phyloP scores from a whole-genome alignment of 1,140 invertebrate species.

The Mylabris phalerata region DNA sequence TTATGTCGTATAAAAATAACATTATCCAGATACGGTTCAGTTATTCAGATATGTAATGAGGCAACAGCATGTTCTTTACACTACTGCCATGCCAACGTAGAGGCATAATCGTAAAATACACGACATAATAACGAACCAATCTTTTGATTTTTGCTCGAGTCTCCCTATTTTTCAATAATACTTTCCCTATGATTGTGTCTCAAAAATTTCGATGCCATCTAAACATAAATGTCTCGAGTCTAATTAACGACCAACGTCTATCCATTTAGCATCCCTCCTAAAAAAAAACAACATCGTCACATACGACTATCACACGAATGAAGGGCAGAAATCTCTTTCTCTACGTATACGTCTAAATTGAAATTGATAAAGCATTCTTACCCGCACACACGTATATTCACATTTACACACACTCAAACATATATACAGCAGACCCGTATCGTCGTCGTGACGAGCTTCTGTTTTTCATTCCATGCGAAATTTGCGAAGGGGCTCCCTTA shows the following conservation, averaged over 20 bases:
- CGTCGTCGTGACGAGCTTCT: conserved; percentile 10
- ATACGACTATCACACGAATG: background rate
- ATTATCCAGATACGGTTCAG: conserved; percentile 34
- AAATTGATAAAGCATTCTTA: conserved; percentile 25
- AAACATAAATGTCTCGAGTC: background rate
- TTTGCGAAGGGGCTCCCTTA: background rate
- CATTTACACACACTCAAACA: no score
- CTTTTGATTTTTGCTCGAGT: no score
- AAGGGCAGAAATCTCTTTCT: no score
- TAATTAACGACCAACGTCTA: conserved; percentile 3
- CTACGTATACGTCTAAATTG: conserved; percentile 14
- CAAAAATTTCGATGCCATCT: no score
- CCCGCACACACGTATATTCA: conserved; percentile 1
- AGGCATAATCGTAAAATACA: conserved; percentile 32
- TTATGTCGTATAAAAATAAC: conserved; percentile 39
- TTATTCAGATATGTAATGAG: conserved; percentile 38
- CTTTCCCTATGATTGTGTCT: no score
- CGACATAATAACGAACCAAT: no score
- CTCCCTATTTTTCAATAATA: no score
- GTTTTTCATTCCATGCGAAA: conserved; percentile 22
- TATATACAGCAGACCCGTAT: conserved; percentile 15
- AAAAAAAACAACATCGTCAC: background rate
- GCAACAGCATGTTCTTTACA: conserved; percentile 33
- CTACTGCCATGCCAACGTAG: conserved; percentile 13
- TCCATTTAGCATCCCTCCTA: conserved; percentile 1